phyloP scores from a whole-genome alignment of 2,888 invertebrate genomes.

The Hyles lineata region DNA sequence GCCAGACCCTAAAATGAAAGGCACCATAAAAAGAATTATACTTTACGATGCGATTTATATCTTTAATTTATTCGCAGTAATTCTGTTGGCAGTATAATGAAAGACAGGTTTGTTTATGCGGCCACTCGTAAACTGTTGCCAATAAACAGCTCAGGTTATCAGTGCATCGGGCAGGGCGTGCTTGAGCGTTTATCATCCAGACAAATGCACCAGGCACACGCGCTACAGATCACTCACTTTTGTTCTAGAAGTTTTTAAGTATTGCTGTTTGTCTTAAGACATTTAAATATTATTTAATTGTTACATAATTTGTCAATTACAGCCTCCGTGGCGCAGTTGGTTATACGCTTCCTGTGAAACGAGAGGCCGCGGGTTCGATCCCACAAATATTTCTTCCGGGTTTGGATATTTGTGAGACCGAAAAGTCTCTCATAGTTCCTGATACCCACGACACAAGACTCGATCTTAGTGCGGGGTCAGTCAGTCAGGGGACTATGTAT shows the following conservation, averaged over 20 bases:
- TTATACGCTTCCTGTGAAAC: too few relatives aligned
- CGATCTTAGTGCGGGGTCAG: too few relatives aligned
- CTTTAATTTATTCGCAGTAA: slow-evolving; percentile 15
- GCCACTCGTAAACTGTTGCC: slow-evolving; percentile 33
- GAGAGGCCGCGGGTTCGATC: too few relatives aligned
- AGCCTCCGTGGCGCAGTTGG: too few relatives aligned
- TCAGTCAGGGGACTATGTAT: too few relatives aligned
- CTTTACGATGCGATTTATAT: neutral
- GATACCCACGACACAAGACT: too few relatives aligned
- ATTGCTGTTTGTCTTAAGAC: too few relatives aligned
- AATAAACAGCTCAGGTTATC: slow-evolving; percentile 40
- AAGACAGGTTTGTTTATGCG: slow-evolving; percentile 21
- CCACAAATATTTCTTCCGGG: too few relatives aligned
- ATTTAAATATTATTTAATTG: too few relatives aligned
- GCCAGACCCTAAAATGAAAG: neutral
- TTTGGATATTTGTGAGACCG: too few relatives aligned
- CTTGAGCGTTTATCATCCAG: slow-evolving; percentile 41
- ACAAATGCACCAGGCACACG: neutral
- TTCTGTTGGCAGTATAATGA: slow-evolving; percentile 25
- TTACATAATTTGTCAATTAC: too few relatives aligned
- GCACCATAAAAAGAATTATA: slow-evolving; percentile 8
- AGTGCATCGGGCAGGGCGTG: slow-evolving; percentile 40
- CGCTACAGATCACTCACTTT: neutral
- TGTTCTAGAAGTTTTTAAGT: neutral
- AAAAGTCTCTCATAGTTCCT: too few relatives aligned